phyloP scores from a whole-genome alignment of 2,113 vertebrate genomes.

The Ammodytes dubius region DNA sequence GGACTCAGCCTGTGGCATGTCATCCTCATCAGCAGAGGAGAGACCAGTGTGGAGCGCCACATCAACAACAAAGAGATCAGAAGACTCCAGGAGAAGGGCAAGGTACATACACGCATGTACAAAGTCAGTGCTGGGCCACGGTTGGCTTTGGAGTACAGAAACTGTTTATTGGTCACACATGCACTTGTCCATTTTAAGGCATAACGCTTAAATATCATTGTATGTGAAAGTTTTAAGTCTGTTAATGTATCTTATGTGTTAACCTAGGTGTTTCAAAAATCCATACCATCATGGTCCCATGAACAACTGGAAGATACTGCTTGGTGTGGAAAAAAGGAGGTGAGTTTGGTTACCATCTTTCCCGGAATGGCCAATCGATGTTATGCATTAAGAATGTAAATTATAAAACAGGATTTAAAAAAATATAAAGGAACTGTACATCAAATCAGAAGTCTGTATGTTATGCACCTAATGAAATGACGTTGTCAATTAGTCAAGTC shows the following conservation, averaged over 20 bases:
- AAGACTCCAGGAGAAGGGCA: conserved; percentile 88
- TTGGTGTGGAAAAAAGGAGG: conserved; percentile 92
- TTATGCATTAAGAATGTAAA: neutral
- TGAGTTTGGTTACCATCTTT: conserved; percentile 67
- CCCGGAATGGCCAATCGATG: neutral
- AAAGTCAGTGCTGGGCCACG: neutral
- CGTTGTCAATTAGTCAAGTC: neutral
- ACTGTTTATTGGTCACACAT: no score
- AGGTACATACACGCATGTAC: conserved; percentile 78
- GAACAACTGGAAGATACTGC: conserved; percentile 93
- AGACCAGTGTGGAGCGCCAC: conserved; percentile 97
- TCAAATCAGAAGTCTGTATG: no score
- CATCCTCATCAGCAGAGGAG: conserved; percentile 91
- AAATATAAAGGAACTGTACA: no score
- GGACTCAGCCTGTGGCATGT: conserved; percentile 94
- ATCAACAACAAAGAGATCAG: conserved; percentile 93
- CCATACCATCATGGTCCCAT: conserved; percentile 90
- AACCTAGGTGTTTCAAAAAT: conserved; percentile 92
- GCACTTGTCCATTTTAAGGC: neutral
- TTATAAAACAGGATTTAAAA: no score
- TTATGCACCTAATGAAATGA: neutral
- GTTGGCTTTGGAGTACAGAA: neutral
- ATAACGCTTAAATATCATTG: neutral
- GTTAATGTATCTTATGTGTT: neutral
- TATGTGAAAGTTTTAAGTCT: neutral